Percentiles rank a stretch among this genome's conserved stretches.
These are phyloP conservation scores for Nesogale talazaci DNA, from an alignment of 2,113 vertebrate species.

Conservation along the genomic window DNA sequence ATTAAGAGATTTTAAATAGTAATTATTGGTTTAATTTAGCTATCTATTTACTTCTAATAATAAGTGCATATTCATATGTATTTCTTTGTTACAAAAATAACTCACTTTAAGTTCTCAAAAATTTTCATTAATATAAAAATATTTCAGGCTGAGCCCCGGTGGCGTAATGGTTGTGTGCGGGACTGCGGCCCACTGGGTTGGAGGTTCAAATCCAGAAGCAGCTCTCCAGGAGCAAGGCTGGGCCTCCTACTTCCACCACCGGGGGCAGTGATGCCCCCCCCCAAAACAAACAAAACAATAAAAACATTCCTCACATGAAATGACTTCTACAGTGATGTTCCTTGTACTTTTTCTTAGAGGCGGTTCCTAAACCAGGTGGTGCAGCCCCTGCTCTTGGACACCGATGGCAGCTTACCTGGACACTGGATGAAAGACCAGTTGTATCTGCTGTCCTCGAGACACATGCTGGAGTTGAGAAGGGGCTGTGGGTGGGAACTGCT, in stretches of 20 bases:
- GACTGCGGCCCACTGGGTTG: too few relatives aligned
- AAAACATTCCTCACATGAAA: slow-evolving; percentile 40
- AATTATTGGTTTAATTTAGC: slow-evolving; percentile 32
- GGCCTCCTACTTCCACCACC: too few relatives aligned
- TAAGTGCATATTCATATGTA: not conserved
- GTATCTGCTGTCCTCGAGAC: slow-evolving; percentile 89
- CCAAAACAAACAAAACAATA: too few relatives aligned
- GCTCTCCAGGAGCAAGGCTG: too few relatives aligned
- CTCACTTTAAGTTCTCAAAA: not conserved
- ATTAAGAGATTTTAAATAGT: not conserved
- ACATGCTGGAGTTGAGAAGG: slow-evolving; percentile 93
- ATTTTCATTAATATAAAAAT: not conserved
- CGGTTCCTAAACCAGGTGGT: slow-evolving; percentile 14
- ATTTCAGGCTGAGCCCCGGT: too few relatives aligned
- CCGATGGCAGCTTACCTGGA: slow-evolving; percentile 88
- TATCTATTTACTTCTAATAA: too few relatives aligned
- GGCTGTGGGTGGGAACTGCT: slow-evolving; percentile 88
- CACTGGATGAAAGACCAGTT: slow-evolving; percentile 99
- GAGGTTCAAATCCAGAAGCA: too few relatives aligned
- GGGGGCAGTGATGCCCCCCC: too few relatives aligned
- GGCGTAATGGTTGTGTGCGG: too few relatives aligned
- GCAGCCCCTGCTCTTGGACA: not conserved
- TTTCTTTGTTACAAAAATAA: slow-evolving; percentile 27
- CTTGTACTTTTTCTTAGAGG: not conserved
- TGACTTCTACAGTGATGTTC: slow-evolving; percentile 20